Evolutionary conservation across 1,140 invertebrate genomes (phyloP).

Genomic region (Zelostemma sp.): DNA sequence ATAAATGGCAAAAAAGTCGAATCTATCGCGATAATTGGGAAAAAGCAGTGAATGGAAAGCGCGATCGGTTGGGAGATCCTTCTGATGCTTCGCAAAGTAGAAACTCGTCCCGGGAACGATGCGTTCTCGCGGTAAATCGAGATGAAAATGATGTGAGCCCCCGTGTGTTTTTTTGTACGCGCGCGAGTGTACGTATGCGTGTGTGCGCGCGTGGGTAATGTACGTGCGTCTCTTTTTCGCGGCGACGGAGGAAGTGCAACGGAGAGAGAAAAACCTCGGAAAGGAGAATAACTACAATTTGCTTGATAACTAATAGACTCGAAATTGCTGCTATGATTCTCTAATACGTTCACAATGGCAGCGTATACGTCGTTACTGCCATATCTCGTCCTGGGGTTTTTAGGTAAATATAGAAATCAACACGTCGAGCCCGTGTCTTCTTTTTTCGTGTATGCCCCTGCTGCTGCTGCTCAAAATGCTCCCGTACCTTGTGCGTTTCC

Average conservation of each 20-base stretch:
- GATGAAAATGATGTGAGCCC: constrained; percentile 20
- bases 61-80: not conserved
- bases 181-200: constrained; percentile 11
- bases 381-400: constrained; percentile 59
- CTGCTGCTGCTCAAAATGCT: no score
- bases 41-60: constrained; percentile 7
- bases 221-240: constrained; percentile 13
- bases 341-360: constrained; percentile 61
- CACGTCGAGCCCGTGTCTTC: no score
- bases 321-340: constrained; percentile 64
- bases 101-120: not conserved
- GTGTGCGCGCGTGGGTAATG: constrained; percentile 18
- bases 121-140: not conserved
- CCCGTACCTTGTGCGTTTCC: no score
- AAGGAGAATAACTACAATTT: constrained; percentile 61
- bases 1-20: constrained; percentile 35
- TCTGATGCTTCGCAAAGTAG: not conserved
- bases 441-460: no score
- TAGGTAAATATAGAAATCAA: constrained; percentile 55
- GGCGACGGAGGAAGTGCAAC: constrained; percentile 7
- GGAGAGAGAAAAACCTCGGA: constrained; percentile 30
- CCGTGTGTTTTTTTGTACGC: constrained; percentile 11
- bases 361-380: constrained; percentile 60
- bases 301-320: constrained; percentile 61
- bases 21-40: constrained; percentile 12